Percentiles rank a stretch among this genome's conserved stretches.
Evolutionary conservation across 1,140 invertebrate species (phyloP).

Genomic region (Drosophila subpulchrella): DNA sequence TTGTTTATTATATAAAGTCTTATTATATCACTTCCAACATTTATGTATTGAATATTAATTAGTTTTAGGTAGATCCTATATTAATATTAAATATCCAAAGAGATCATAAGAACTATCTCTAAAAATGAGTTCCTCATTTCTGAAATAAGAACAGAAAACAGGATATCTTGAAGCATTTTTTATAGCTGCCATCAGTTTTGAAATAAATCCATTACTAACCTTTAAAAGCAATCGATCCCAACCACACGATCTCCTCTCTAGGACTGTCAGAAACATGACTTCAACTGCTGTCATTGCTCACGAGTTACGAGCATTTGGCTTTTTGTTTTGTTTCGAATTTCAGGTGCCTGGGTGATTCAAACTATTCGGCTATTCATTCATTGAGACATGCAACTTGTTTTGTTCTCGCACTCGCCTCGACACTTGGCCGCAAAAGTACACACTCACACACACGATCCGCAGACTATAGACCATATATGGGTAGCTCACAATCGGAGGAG

Average conservation of each 20-base stretch:
- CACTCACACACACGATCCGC: conserved; percentile 2
- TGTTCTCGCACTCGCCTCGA: conserved; percentile 66
- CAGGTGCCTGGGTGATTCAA: conserved; percentile 78
- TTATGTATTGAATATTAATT: too few species aligned
- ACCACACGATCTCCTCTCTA: conserved; percentile 16
- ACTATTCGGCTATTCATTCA: conserved; percentile 77
- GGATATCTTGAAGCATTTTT: neutral
- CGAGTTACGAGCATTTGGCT: conserved; percentile 56
- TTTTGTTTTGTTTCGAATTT: conserved; percentile 78
- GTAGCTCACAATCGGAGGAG: conserved; percentile 40
- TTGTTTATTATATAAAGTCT: too few species aligned
- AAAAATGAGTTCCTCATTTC: too few species aligned
- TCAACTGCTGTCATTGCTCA: conserved; percentile 79
- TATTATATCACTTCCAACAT: too few species aligned
- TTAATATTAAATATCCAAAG: too few species aligned
- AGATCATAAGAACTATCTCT: too few species aligned
- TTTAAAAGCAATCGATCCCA: neutral
- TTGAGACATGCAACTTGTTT: conserved; percentile 75
- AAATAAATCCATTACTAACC: neutral
- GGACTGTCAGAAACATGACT: conserved; percentile 57
- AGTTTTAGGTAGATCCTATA: too few species aligned
- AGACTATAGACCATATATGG: conserved; percentile 56
- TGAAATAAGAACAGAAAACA: too few species aligned
- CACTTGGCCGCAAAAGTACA: conserved; percentile 56
- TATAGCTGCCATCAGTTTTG: too few species aligned